Evolutionary conservation across 2,888 invertebrate species (phyloP).

Genomic region (Xestia c-nigrum): DNA sequence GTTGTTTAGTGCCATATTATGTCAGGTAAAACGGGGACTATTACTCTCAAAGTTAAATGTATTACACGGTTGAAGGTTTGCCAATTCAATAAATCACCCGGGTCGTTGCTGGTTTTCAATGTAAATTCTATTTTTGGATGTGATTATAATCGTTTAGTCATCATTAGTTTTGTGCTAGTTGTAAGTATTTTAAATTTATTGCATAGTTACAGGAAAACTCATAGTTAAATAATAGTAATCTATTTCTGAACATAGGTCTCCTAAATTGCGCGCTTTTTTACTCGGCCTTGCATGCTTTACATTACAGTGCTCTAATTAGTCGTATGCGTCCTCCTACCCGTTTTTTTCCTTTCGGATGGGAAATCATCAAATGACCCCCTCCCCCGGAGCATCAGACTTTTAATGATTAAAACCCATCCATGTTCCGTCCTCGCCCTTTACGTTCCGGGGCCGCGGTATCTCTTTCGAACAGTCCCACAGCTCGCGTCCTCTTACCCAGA

Average conservation of each 20-base stretch:
- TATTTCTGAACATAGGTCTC: not conserved
- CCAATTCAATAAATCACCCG: conserved; percentile 41
- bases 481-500: too few relatives aligned
- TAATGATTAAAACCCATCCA: too few relatives aligned
- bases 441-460: too few relatives aligned
- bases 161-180: not conserved
- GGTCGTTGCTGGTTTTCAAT: not conserved
- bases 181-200: not conserved
- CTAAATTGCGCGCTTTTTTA: not conserved
- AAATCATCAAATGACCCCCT: too few relatives aligned
- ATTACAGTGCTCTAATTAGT: not conserved
- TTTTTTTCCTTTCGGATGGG: too few relatives aligned
- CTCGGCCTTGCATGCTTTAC: not conserved
- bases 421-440: too few relatives aligned
- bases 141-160: conserved; percentile 9
- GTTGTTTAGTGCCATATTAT: conserved; percentile 20
- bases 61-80: conserved; percentile 37
- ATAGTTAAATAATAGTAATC: not conserved
- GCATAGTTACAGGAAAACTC: not conserved
- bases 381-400: too few relatives aligned
- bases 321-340: too few relatives aligned
- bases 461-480: too few relatives aligned
- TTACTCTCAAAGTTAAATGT: conserved; percentile 25
- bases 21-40: conserved; percentile 5
- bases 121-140: conserved; percentile 12